These are phyloP conservation scores for Bubalus kerabau DNA, from an alignment of 2,113 vertebrate genomes.

Conservation along the genomic window DNA sequence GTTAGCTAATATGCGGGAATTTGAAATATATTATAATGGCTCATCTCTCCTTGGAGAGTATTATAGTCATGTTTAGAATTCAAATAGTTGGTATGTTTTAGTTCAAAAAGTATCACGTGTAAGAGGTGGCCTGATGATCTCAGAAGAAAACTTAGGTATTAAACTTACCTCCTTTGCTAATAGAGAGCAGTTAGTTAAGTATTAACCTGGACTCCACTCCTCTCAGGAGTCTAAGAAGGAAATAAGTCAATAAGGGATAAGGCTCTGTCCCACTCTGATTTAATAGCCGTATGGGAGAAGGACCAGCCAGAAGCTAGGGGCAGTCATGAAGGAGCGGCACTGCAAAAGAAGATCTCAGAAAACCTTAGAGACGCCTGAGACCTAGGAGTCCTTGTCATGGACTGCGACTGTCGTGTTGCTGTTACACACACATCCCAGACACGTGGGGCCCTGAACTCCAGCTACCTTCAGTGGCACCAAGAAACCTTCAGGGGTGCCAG, in stretches of 20 bases:
- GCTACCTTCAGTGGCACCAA: background rate
- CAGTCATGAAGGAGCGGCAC: too few relatives aligned
- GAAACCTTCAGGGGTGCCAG: background rate
- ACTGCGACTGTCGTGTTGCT: background rate
- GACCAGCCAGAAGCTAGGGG: background rate
- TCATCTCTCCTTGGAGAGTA: background rate
- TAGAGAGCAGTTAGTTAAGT: background rate
- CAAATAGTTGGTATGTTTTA: background rate
- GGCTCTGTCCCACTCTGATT: background rate
- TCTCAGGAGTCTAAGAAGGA: background rate
- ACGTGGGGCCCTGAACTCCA: background rate
- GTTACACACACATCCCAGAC: too few relatives aligned
- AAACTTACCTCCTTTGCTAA: background rate
- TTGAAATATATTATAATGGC: background rate
- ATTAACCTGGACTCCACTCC: background rate
- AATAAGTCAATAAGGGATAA: background rate
- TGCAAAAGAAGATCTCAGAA: background rate
- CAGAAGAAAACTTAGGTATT: background rate
- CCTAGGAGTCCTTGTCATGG: background rate
- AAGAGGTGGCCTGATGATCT: background rate
- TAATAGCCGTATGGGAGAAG: background rate
- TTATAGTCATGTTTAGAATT: background rate
- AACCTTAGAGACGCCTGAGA: background rate
- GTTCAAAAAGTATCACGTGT: background rate
- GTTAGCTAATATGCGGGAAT: background rate